Percentiles rank a stretch among this genome's conserved stretches.
Conservation (phyloP, 2,113 vertebrate species). For the Megaleporinus macrocephalus region DNA sequence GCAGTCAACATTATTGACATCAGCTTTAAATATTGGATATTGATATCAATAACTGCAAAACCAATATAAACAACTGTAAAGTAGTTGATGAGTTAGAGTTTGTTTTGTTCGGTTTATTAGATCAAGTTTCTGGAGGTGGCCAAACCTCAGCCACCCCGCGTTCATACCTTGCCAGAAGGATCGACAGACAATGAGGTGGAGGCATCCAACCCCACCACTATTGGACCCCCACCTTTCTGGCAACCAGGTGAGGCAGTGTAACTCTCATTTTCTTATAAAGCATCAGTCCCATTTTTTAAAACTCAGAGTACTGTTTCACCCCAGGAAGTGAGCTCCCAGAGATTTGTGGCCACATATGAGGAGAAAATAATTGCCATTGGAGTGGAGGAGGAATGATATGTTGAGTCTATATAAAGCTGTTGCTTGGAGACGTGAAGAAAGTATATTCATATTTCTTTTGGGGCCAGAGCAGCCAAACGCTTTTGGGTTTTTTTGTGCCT, state of each 20-base stretch:
- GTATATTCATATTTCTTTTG: slow-evolving; percentile 34
- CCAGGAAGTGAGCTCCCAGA: slow-evolving; percentile 8
- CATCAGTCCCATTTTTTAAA: background rate
- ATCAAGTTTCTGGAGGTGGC: slow-evolving; percentile 81
- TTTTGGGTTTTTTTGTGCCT: slow-evolving; percentile 7
- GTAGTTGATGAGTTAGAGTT: background rate
- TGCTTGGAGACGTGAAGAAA: slow-evolving; percentile 29
- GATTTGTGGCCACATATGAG: slow-evolving; percentile 31
- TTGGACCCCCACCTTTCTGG: slow-evolving; percentile 65
- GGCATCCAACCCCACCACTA: slow-evolving; percentile 79
- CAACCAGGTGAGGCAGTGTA: slow-evolving; percentile 40
- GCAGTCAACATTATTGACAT: no score
- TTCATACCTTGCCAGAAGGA: slow-evolving; percentile 75
- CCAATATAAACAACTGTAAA: no score
- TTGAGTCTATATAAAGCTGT: slow-evolving; percentile 41
- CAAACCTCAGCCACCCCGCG: slow-evolving; percentile 50
- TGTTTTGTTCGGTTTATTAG: slow-evolving; percentile 64
- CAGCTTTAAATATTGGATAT: no score
- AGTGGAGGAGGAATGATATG: slow-evolving; percentile 43
- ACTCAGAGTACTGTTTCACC: slow-evolving; percentile 18
- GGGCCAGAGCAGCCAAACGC: slow-evolving; percentile 24
- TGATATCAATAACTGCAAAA: no score
- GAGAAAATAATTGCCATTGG: slow-evolving; percentile 26
- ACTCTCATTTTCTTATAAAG: background rate
- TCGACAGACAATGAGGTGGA: slow-evolving; percentile 81